Base-by-base conservation (phyloP, 2,113 vertebrate species). In the Prolemur simus region DNA sequence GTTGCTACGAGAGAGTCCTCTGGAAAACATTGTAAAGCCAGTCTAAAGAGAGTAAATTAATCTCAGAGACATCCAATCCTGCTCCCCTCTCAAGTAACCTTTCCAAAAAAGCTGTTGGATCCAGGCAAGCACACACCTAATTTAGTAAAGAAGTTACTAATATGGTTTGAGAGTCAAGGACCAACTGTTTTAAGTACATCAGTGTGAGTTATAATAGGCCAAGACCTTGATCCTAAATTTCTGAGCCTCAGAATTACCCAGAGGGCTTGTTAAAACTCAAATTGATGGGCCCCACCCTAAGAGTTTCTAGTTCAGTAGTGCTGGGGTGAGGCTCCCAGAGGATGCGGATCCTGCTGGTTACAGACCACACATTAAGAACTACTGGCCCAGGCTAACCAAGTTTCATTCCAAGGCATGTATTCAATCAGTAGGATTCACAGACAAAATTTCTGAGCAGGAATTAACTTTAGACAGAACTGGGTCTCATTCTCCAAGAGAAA, bases 231-330 rank as follows among this genome's bases (percentile, higher is more conserved):
- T 63, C 6, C 23, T 63, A 11, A 49, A 49, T 27, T 42, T 87
- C 29, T 8, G 29, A 74, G 6, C 9, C 23, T 85, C 32, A 23
- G 45, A 37, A 47, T 74, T 42, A 74, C 8, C 2, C 20, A 47
- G 17, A 91, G 27, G 17, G 2, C 17, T 69, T 83, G 47, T 3
- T 94, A n/a, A 82, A 95, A 58, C 5, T 8, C 20, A 80, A 18
- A 69, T 23, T 0, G 47, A 37, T 23, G 15, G n/a, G 32, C 2
- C 2, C 4, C 18, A 15, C 13, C 3, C 2, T 23, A 29, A 29
- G 6, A 4, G 4, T 34, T 69, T 91, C n/a, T 84, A 20, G 23
- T 39, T 37, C 14, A 32, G 17, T 23, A 87, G 25, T 10, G 12
- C 14, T 58, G 13, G 8, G 17, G 23, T 17, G 2, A 87, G n/a